Conservation (phyloP, 2,888 invertebrate species). For the Labia minor region DNA sequence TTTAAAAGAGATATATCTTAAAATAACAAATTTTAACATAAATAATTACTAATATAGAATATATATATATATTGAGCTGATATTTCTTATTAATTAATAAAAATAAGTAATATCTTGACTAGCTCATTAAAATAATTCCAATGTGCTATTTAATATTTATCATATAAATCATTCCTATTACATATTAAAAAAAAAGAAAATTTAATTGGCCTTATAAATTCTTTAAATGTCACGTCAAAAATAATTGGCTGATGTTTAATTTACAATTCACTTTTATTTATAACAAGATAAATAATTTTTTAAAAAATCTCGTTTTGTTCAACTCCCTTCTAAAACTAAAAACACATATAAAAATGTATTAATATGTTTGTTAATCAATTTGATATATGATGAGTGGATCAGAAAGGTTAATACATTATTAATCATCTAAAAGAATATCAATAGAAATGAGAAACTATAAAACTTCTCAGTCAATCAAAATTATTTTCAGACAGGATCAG, state of each 20-base stretch:
- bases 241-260: not conserved
- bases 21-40: not conserved
- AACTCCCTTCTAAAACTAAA: not conserved
- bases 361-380: not conserved
- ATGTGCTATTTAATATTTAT: not conserved
- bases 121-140: not conserved
- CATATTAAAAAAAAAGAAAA: not conserved
- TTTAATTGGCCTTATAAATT: not conserved
- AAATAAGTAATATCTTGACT: not conserved
- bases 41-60: not conserved
- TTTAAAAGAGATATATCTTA: too few species aligned
- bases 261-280: not conserved
- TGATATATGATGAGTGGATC: not conserved
- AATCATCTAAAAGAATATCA: not conserved
- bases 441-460: not conserved
- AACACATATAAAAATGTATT: not conserved
- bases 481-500: too few species aligned
- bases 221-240: not conserved
- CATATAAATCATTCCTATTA: not conserved
- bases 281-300: not conserved
- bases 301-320: not conserved
- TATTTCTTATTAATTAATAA: not conserved
- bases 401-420: not conserved
- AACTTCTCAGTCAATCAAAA: not conserved
- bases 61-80: not conserved